Base-by-base conservation (phyloP, 2,113 vertebrate species). In the Bucco capensis region DNA sequence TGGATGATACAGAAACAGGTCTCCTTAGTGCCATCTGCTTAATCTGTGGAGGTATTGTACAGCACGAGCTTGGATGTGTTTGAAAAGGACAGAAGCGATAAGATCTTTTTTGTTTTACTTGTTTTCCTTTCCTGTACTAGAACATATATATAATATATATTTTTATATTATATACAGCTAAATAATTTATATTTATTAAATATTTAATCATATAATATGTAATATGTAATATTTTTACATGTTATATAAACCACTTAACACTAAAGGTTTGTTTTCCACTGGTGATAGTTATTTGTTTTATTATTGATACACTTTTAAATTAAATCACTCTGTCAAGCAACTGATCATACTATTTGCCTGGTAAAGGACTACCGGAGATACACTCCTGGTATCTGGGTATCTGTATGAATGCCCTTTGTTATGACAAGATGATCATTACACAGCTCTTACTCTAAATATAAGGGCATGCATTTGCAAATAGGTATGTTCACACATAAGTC, bases 21-120 rank as follows among this genome's bases (percentile, higher is more conserved):
- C 98, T 99, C 78, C 98, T 99, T 72, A 99, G 99, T 97, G 99
- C 98, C 98, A 99, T 99, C 98, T 99, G 99, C 95, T 97, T 99
- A 28, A 98, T 99, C 89, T 99, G 98, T 92, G 99, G 99, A 98
- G 99, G 99, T 99, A 97, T 15, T 14, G 66, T 75, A 82, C 54
- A n/a, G 57, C 49, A 8, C 4, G 5, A 54, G 12, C 40, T 65
- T 19, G 5, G 28, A 24, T 21, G 47, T 5, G 0, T 76, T 76
- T 62, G 47, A 8, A 35, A 88, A 73, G 35, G 60, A 66, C 44
- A 58, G 38, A 46, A 5, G 1, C 2, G 0, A 49, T 76, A 31
- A 70, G 24, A 49, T 21, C 69, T 54, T 73, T 81, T 57, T 9
- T 31, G 22, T 47, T 84, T 31, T 37, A 49, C 71, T 66, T 56